Evolutionary conservation across 2,888 invertebrate genomes (phyloP), one percentile per base, ranked within the genome.

Genomic region (Nomada goodeniana): DNA sequence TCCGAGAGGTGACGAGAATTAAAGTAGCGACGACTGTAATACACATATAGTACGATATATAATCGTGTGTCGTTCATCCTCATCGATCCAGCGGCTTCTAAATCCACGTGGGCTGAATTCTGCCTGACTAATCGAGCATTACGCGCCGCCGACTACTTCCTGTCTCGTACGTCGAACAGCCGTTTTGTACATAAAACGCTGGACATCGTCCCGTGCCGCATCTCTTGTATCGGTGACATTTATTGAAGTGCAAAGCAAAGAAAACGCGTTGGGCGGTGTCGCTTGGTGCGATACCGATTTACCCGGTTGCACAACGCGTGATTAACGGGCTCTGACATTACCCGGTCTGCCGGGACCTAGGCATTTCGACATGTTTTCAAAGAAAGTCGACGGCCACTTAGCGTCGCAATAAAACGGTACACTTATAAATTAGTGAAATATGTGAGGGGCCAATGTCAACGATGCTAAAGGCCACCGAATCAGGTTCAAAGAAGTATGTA

Each of bases 201-300:
- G 20, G 13, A 7, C 55, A 23, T 44, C 18, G 60, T 1, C 15
- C 20, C n/a, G 26, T 10, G n/a, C n/a, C 7, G 20, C 29, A n/a
- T 44, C 57, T 44, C 15, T 26, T n/a, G 36, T 29, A 50, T 29
- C 59, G 59, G 7, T 50, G 70, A 23, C 52, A 36, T 60, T 71
- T 60, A 52, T 52, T 60, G 36, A 50, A 70, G 60, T 36, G 70
- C 3, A 61, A 61, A 71, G 60, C 23, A 71, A 71, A 71, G 70
- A 71, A 36, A 71, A 60, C 36, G 47, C 20, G 20, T 20, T 2
- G 29, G 29, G 13, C 29, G n/a, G 59, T 0, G 26, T 20, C 13
- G n/a, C 29, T 15, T 15, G 15, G n/a, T 50, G 50, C 50, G 60
- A 23, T 71, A 71, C 52, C 60, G 70, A 71, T 71, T 71, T 52